Percentiles rank a stretch among this genome's conserved stretches.
Evolutionary conservation across 2,888 invertebrate genomes (phyloP).

Genomic region (Caenorhabditis sp.): DNA sequence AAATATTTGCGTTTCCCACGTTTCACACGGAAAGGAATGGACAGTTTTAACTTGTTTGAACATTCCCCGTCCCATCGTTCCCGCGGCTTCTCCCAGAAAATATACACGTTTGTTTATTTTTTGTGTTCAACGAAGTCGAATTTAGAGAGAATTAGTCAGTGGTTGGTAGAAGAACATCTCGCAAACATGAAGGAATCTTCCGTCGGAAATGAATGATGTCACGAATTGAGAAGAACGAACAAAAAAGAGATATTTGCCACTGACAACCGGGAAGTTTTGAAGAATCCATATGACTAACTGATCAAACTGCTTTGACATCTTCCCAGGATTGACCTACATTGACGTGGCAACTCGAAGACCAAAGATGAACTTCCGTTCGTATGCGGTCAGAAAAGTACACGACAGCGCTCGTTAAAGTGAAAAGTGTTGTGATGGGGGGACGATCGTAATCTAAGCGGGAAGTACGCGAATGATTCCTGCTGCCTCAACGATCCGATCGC

Average conservation of each 20-base stretch:
- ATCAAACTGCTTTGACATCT: no score
- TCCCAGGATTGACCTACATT: no score
- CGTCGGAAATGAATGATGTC: neutral
- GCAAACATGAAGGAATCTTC: neutral
- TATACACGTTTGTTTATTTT: conserved; percentile 26
- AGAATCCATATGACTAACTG: no score
- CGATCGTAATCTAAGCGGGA: conserved; percentile 4
- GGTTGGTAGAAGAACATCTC: neutral
- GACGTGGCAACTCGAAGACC: neutral
- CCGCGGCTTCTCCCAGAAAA: neutral
- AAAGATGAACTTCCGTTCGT: conserved; percentile 15
- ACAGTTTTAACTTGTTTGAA: conserved; percentile 26
- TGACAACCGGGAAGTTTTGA: no score
- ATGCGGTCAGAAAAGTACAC: conserved; percentile 12
- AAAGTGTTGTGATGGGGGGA: conserved; percentile 1
- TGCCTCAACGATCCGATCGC: neutral
- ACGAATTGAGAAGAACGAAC: no score
- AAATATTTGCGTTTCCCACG: conserved; percentile 29
- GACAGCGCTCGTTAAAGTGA: conserved; percentile 11
- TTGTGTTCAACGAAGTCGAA: neutral
- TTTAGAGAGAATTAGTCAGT: neutral
- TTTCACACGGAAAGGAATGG: conserved; percentile 4
- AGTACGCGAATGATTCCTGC: neutral
- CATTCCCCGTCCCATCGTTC: neutral
- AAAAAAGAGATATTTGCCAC: no score